phyloP scores from a whole-genome alignment of 2,113 vertebrate species.

The Chaetodon trifascialis region DNA sequence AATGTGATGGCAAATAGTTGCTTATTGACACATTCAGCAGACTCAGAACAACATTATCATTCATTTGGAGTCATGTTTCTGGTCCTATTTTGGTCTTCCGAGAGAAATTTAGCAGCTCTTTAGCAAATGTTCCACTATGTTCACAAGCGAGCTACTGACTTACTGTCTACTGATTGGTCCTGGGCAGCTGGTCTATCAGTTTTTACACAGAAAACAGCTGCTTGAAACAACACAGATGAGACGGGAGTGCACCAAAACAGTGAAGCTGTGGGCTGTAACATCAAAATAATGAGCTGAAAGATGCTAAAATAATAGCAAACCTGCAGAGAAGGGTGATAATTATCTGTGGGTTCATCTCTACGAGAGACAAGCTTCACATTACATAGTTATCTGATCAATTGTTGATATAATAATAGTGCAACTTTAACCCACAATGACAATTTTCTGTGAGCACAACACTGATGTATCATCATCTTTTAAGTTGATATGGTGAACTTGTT shows the following conservation, averaged over 20 bases:
- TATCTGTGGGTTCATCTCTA: neutral
- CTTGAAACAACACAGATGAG: neutral
- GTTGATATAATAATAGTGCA: no score
- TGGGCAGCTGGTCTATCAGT: neutral
- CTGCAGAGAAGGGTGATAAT: neutral
- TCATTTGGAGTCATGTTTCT: neutral
- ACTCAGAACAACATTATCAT: neutral
- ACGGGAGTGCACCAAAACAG: neutral
- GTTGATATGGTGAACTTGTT: neutral
- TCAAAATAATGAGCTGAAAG: neutral
- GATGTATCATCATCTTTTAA: neutral
- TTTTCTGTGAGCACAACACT: neutral
- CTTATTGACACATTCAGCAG: neutral
- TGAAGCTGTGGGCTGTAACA: neutral
- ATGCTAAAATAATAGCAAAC: neutral
- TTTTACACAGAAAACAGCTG: conserved; percentile 3
- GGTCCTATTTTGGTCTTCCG: neutral
- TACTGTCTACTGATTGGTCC: neutral
- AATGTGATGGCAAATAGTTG: neutral
- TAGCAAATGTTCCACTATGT: neutral
- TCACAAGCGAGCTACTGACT: neutral
- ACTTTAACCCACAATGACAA: no score
- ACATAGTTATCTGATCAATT: neutral
- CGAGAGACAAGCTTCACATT: neutral
- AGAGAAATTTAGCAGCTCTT: neutral